Evolutionary conservation across 30 jellyfish, hydroid and myxozoan species (phyloP).

Genomic region (Morbakka virulenta): DNA sequence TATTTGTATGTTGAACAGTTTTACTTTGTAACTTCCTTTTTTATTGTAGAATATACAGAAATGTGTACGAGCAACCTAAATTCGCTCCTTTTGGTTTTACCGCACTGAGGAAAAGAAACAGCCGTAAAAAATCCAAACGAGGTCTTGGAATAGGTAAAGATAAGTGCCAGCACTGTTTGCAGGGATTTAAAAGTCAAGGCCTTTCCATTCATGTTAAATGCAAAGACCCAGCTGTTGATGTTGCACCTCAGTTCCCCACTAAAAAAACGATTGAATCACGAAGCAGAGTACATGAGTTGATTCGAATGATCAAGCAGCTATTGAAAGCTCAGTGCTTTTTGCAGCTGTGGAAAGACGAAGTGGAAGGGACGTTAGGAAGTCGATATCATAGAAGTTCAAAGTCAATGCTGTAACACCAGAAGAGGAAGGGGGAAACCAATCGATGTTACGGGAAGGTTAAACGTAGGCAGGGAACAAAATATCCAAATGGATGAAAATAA

Average conservation of each 20-base stretch:
- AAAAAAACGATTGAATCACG: neutral
- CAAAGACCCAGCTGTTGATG: neutral
- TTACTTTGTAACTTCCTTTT: no score
- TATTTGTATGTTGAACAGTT: no score
- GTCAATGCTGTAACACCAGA: no score
- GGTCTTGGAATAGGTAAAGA: neutral
- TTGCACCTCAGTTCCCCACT: neutral
- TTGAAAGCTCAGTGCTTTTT: no score
- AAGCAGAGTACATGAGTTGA: neutral
- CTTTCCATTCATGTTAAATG: neutral
- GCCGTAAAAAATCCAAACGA: neutral
- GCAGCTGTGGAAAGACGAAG: neutral
- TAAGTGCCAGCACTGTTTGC: neutral
- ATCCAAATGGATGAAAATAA: no score
- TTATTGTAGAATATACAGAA: neutral
- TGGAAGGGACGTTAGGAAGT: neutral
- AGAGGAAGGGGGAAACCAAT: no score
- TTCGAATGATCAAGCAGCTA: no score
- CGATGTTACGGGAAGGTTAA: no score
- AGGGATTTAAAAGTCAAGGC: neutral
- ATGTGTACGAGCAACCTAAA: neutral
- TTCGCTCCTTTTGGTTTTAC: neutral
- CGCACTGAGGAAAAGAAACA: neutral
- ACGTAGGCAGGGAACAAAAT: no score
- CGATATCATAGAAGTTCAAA: no score